A percentile compares a stretch with the other conserved stretches of the same genome.
phyloP scores from a whole-genome alignment of 2,797 vertebrate genomes.

The Serranus cabrilla region DNA sequence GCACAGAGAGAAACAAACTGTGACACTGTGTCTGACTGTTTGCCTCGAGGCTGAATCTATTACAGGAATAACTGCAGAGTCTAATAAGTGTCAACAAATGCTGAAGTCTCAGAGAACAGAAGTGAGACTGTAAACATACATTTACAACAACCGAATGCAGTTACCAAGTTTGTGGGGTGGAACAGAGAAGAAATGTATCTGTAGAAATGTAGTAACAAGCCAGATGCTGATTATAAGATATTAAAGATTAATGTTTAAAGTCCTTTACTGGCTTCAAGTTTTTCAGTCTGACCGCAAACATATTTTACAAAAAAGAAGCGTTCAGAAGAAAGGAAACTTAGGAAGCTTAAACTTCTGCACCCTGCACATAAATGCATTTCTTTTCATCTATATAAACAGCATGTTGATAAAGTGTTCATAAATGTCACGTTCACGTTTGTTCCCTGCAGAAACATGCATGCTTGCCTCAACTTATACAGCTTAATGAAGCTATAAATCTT shows the following conservation, averaged over 20 bases:
- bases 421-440: background rate
- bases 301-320: background rate
- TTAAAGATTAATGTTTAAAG: background rate
- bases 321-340: background rate
- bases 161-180: no score
- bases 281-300: background rate
- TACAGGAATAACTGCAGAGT: slow-evolving; percentile 36
- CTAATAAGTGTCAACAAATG: slow-evolving; percentile 37
- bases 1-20: background rate
- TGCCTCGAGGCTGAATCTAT: slow-evolving; percentile 8
- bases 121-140: background rate
- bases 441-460: slow-evolving; percentile 4
- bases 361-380: background rate
- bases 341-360: background rate
- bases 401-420: background rate
- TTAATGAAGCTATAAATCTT: slow-evolving; percentile 8
- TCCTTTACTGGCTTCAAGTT: background rate
- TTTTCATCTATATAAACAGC: background rate
- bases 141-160: no score
- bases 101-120: slow-evolving; percentile 5
- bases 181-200: no score
- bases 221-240: background rate
- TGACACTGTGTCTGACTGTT: background rate
- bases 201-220: no score
- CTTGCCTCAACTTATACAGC: background rate